Percentiles rank a stretch among this genome's conserved stretches.
These are phyloP conservation scores for Eupelmus urozonus DNA, from an alignment of 2,888 invertebrate genomes.

Conservation along the genomic window DNA sequence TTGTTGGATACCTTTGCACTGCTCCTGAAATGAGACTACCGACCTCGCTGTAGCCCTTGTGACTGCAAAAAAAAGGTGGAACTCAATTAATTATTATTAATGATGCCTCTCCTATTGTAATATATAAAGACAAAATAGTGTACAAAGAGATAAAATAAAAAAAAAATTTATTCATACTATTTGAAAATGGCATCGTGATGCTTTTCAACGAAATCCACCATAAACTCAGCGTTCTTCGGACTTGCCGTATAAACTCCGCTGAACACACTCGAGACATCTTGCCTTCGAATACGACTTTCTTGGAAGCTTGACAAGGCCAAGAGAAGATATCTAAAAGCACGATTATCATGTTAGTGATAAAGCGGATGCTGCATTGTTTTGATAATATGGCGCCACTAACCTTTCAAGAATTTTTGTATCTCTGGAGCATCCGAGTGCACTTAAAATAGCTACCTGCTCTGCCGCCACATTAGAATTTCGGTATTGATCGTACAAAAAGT, in stretches of 20 bases:
- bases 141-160: too few relatives aligned
- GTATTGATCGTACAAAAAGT: constrained; percentile 84
- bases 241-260: constrained; percentile 70
- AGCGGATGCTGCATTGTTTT: neutral
- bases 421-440: constrained; percentile 80
- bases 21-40: constrained; percentile 63
- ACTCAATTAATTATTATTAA: neutral
- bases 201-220: constrained; percentile 65
- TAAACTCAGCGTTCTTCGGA: constrained; percentile 70
- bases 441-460: constrained; percentile 81
- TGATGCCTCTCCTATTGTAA: neutral
- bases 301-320: constrained; percentile 76
- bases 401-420: constrained; percentile 77
- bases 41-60: constrained; percentile 60
- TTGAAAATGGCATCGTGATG: constrained; percentile 61
- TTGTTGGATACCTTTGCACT: constrained; percentile 66
- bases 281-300: constrained; percentile 75
- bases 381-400: constrained; percentile 66
- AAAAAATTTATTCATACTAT: constrained; percentile 62
- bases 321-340: constrained; percentile 78
- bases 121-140: neutral
- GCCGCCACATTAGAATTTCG: constrained; percentile 80
- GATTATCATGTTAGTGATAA: constrained; percentile 1
- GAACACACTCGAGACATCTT: constrained; percentile 75
- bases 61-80: constrained; percentile 61